Conservation (phyloP, 2,797 vertebrate species). For the Gymnocypris eckloni region DNA sequence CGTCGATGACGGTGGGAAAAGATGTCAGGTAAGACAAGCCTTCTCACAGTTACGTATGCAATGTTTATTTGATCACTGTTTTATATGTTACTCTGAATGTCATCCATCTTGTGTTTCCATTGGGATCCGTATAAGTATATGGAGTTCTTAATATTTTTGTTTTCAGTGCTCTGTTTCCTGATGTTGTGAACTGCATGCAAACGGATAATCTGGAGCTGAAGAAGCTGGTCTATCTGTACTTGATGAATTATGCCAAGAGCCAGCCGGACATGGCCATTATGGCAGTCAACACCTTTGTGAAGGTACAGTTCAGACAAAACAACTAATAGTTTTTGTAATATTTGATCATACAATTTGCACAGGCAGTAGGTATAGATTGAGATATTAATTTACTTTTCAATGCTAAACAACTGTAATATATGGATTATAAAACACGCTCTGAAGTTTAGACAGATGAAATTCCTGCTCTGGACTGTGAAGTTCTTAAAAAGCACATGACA, state of each 20-base stretch:
- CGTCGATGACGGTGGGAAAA: conserved; percentile 97
- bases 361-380: not conserved
- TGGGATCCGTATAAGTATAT: not conserved
- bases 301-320: conserved; percentile 76
- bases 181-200: conserved; percentile 99
- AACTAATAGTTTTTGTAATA: not conserved
- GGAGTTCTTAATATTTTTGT: conserved; percentile 6
- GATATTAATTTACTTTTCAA: not conserved
- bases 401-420: not conserved
- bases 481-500: not conserved
- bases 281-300: conserved; percentile 99
- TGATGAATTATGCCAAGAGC: conserved; percentile 99
- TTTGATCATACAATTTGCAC: not conserved
- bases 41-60: not conserved
- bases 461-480: not conserved
- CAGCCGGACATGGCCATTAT: conserved; percentile 99
- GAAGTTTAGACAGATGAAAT: not conserved
- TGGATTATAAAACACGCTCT: not conserved
- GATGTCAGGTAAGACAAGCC: conserved; percentile 89
- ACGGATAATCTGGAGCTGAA: conserved; percentile 98
- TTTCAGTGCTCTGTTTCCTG: conserved; percentile 91
- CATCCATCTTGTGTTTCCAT: not conserved
- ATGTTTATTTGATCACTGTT: not conserved
- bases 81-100: not conserved
- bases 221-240: conserved; percentile 96